These are phyloP conservation scores for Magallana ariakensis DNA, from an alignment of 1,140 invertebrate genomes.

Conservation along the genomic window DNA sequence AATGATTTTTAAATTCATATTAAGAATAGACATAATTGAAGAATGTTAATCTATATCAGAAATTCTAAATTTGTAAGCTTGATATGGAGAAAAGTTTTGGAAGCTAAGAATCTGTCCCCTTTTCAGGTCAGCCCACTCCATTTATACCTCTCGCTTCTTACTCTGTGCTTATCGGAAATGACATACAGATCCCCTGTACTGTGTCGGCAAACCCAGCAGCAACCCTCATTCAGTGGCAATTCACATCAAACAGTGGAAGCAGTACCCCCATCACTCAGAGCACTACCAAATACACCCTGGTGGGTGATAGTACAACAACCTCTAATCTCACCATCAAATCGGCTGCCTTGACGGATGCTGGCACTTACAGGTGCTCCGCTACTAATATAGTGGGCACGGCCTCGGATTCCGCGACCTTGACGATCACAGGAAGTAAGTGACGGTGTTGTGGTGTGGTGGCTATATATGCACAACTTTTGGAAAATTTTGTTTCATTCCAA, in stretches of 20 bases:
- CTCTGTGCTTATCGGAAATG: constrained; percentile 39
- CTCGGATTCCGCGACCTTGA: background rate
- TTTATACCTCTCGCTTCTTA: constrained; percentile 46
- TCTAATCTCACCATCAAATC: constrained; percentile 44
- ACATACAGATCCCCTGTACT: constrained; percentile 42
- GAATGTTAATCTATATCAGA: too few relatives aligned
- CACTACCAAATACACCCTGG: constrained; percentile 37
- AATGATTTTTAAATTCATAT: too few relatives aligned
- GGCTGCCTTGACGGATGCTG: constrained; percentile 41
- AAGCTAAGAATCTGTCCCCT: background rate
- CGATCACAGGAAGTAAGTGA: constrained; percentile 43
- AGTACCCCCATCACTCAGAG: constrained; percentile 31
- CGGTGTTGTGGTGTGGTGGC: background rate
- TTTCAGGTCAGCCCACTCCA: constrained; percentile 49
- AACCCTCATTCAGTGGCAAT: constrained; percentile 43
- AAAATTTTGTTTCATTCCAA: background rate
- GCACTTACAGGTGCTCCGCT: constrained; percentile 53
- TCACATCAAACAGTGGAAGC: constrained; percentile 9
- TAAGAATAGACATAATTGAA: too few relatives aligned
- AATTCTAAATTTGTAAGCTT: too few relatives aligned
- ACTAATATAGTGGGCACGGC: constrained; percentile 48
- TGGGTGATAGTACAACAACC: background rate
- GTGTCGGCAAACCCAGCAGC: constrained; percentile 42
- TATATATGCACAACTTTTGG: background rate
- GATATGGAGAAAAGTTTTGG: too few relatives aligned